A percentile compares a stretch with the other conserved stretches of the same genome.
Conservation (phyloP, 2,888 invertebrate species). For the Mythimna ferrago region DNA sequence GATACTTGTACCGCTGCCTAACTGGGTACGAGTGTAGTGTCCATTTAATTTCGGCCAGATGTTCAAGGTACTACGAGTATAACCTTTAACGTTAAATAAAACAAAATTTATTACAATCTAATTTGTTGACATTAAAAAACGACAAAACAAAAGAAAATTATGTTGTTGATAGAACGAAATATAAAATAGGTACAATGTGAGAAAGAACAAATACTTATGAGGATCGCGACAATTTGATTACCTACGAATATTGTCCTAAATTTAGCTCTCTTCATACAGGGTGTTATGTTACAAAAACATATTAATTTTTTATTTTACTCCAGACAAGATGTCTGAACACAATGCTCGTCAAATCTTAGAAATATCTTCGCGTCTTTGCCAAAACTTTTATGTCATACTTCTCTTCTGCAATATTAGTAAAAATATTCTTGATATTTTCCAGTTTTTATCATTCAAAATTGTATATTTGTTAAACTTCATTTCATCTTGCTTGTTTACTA, state of each 20-base stretch:
- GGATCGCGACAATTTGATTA: conserved; percentile 54
- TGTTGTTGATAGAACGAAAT: conserved; percentile 59
- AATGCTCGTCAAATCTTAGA: conserved; percentile 44
- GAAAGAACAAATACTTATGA: conserved; percentile 37
- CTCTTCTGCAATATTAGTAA: conserved; percentile 27
- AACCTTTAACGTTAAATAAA: conserved; percentile 59
- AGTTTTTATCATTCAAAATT: conserved; percentile 31
- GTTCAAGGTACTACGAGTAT: no score
- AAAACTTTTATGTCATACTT: conserved; percentile 43
- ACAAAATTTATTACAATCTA: conserved; percentile 66
- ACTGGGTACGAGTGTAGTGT: no score
- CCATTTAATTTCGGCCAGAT: no score
- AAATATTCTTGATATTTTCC: conserved; percentile 32
- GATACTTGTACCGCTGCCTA: no score
- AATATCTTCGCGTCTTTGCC: conserved; percentile 36
- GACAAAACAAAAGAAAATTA: conserved; percentile 61
- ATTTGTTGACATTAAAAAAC: conserved; percentile 63
- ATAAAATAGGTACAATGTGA: conserved; percentile 43
- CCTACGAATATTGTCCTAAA: conserved; percentile 27
- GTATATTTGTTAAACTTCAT: conserved; percentile 29
- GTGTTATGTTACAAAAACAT: conserved; percentile 37
- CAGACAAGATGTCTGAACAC: conserved; percentile 21
- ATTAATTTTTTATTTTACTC: conserved; percentile 41
- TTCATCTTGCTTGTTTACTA: conserved; percentile 10
- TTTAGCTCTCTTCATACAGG: conserved; percentile 31